Percentiles rank a stretch among this genome's conserved stretches.
Conservation (phyloP, 2,797 vertebrate species). For the Danio tinwini region DNA sequence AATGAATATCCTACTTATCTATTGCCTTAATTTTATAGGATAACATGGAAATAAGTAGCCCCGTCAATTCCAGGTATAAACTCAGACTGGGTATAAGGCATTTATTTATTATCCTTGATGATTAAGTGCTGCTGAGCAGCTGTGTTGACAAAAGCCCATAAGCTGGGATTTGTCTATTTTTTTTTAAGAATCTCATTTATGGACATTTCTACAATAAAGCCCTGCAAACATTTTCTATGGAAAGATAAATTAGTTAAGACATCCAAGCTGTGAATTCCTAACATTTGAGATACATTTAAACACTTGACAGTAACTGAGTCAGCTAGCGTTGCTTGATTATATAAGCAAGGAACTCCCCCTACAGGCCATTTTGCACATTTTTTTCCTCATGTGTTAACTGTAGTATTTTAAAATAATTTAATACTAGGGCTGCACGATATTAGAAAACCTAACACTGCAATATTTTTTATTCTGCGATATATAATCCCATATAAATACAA, state of each 20-base stretch:
- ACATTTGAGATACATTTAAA: conserved; percentile 1
- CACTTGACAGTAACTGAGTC: neutral
- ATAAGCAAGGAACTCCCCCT: conserved; percentile 33
- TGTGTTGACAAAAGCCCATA: conserved; percentile 15
- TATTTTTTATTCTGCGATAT: too few species aligned
- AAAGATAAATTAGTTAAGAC: conserved; percentile 18
- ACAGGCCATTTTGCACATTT: conserved; percentile 6
- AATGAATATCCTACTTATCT: neutral
- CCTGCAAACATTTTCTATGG: neutral
- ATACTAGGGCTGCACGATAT: too few species aligned
- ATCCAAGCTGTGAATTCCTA: conserved; percentile 6
- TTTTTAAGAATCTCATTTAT: neutral
- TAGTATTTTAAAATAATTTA: neutral
- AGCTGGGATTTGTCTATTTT: neutral
- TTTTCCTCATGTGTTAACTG: neutral
- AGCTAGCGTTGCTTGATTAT: neutral
- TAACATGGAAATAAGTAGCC: neutral
- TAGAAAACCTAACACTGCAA: too few species aligned
- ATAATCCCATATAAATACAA: too few species aligned
- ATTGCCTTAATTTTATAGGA: conserved; percentile 1
- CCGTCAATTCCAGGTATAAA: neutral
- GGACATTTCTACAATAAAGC: neutral
- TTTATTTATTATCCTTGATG: conserved; percentile 12
- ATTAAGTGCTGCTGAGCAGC: conserved; percentile 19
- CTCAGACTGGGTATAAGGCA: neutral